phyloP scores from a whole-genome alignment of 2,797 vertebrate species.

The Neopelma chrysocephalum region DNA sequence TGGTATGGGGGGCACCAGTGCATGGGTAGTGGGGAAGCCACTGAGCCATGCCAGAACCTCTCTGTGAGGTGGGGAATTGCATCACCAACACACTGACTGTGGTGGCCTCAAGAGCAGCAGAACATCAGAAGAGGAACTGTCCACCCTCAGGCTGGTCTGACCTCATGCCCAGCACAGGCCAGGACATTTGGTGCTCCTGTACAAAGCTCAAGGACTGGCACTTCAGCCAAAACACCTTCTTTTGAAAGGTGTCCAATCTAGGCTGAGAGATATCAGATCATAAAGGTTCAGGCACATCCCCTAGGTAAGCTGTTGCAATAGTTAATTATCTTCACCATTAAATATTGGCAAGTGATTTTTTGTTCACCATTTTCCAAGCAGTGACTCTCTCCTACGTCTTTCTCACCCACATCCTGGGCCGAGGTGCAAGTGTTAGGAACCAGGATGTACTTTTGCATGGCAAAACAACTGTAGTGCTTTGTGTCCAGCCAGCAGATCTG shows the following conservation, averaged over 20 bases:
- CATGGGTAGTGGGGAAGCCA: neutral
- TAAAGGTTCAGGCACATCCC: neutral
- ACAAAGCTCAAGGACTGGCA: neutral
- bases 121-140: rapidly evolving
- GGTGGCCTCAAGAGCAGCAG: neutral
- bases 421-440: neutral
- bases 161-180: neutral
- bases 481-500: neutral
- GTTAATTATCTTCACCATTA: neutral
- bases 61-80: neutral
- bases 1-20: neutral
- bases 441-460: neutral
- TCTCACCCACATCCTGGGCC: neutral
- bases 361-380: neutral
- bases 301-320: neutral
- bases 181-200: neutral
- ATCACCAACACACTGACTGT: neutral
- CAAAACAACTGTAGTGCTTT: neutral
- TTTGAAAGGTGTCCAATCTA: neutral
- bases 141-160: neutral
- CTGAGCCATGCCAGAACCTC: neutral
- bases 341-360: neutral
- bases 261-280: neutral
- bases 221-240: neutral
- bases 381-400: neutral